Conservation (phyloP, 2,888 invertebrate genomes). For the Calephelis perditalis region DNA sequence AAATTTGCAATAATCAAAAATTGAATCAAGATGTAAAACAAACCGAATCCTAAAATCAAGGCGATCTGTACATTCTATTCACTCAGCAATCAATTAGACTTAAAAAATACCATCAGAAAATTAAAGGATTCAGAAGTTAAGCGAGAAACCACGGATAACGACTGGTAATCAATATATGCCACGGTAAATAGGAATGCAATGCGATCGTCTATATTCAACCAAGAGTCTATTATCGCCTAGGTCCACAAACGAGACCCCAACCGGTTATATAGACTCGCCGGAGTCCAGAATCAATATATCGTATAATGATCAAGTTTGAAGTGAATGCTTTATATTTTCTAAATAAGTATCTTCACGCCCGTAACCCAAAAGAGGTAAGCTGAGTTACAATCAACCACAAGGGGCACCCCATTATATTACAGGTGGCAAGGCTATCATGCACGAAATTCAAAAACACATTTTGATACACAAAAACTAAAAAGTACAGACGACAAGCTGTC, state of each 20-base stretch:
- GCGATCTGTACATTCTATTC: too few species aligned
- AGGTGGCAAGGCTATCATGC: too few species aligned
- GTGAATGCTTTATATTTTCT: slow-evolving; percentile 43
- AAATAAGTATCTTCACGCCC: neutral
- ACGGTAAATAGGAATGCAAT: slow-evolving; percentile 47
- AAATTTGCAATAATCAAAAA: too few species aligned
- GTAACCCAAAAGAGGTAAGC: too few species aligned
- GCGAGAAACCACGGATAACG: neutral
- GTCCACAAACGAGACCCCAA: slow-evolving; percentile 45
- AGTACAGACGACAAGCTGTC: too few species aligned
- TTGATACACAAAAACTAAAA: too few species aligned
- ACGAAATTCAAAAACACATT: too few species aligned
- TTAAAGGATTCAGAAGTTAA: slow-evolving; percentile 8
- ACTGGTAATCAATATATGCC: slow-evolving; percentile 22
- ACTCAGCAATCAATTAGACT: too few species aligned
- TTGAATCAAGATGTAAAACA: too few species aligned
- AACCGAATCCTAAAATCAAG: too few species aligned
- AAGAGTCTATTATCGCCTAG: slow-evolving; percentile 40
- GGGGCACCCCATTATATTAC: too few species aligned
- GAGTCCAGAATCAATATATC: slow-evolving; percentile 49
- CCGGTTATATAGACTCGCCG: slow-evolving; percentile 58
- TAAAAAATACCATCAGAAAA: neutral
- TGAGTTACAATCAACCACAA: too few species aligned
- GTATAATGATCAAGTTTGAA: slow-evolving; percentile 52
- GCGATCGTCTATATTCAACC: slow-evolving; percentile 33